These are phyloP conservation scores for Thalassophryne amazonica DNA, from an alignment of 2,797 vertebrate species.

Conservation along the genomic window DNA sequence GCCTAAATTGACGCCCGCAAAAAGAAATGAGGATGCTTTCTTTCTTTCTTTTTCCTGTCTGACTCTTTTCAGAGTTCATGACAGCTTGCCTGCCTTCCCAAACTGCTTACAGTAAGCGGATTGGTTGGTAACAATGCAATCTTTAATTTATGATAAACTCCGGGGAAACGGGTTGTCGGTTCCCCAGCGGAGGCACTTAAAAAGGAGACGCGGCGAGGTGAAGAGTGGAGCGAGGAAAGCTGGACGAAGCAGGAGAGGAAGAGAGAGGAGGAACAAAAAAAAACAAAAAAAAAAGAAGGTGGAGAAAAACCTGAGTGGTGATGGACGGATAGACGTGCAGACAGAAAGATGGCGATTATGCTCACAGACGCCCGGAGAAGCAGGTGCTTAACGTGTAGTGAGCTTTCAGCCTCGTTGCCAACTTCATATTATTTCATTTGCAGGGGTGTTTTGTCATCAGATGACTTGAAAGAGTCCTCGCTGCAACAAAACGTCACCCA, in stretches of 20 bases:
- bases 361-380: conserved; percentile 30
- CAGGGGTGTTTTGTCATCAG: conserved; percentile 20
- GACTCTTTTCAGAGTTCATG: conserved; percentile 72
- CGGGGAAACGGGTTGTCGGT: conserved; percentile 55
- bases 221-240: conserved; percentile 34
- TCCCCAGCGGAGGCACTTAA: conserved; percentile 56
- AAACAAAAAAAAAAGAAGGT: conserved; percentile 21
- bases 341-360: conserved; percentile 55
- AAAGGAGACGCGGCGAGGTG: conserved; percentile 55
- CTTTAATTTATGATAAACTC: conserved; percentile 84
- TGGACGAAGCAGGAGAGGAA: conserved; percentile 21
- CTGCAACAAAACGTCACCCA: conserved; percentile 42
- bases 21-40: conserved; percentile 14
- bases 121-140: conserved; percentile 81
- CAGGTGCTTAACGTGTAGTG: conserved; percentile 36
- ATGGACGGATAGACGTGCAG: conserved; percentile 42
- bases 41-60: conserved; percentile 31
- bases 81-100: conserved; percentile 66
- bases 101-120: conserved; percentile 84
- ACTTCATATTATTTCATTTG: conserved; percentile 51
- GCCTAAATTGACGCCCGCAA: conserved; percentile 31
- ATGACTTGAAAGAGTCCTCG: conserved; percentile 39
- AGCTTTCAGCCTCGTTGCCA: conserved; percentile 54
- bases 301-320: conserved; percentile 55
- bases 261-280: too few relatives aligned